A percentile compares a stretch with the other conserved stretches of the same genome.
These are phyloP conservation scores for Leptinotarsa texana DNA, from an alignment of 1,140 invertebrate genomes.

Conservation along the genomic window DNA sequence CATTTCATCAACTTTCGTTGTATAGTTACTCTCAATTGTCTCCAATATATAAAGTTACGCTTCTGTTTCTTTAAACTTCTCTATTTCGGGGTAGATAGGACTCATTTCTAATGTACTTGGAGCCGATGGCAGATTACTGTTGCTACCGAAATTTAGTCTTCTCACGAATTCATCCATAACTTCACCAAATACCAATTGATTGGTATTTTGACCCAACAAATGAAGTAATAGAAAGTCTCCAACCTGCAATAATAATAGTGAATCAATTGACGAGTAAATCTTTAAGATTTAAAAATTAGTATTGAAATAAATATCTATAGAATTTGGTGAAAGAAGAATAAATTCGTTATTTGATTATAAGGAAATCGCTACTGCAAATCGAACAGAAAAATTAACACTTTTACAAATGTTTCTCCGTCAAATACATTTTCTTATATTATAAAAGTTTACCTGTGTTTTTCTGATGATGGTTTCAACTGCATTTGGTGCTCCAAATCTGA, in stretches of 20 bases:
- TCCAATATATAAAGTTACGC: slow-evolving; percentile 61
- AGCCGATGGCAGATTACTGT: slow-evolving; percentile 73
- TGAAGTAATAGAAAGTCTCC: slow-evolving; percentile 84
- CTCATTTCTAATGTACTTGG: slow-evolving; percentile 83
- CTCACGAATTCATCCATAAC: slow-evolving; percentile 68
- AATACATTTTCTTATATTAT: not conserved
- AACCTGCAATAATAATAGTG: slow-evolving; percentile 61
- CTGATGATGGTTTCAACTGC: slow-evolving; percentile 73
- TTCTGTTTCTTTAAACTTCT: slow-evolving; percentile 80
- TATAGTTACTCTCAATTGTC: not conserved
- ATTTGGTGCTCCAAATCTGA: slow-evolving; percentile 72
- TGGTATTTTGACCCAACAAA: slow-evolving; percentile 83
- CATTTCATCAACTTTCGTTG: not conserved
- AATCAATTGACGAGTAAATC: no score
- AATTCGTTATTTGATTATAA: no score
- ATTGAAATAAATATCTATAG: no score
- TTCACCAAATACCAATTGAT: slow-evolving; percentile 76
- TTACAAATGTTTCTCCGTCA: not conserved
- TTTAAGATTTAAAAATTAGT: no score
- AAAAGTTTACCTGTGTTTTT: slow-evolving; percentile 71
- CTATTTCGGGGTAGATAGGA: slow-evolving; percentile 78
- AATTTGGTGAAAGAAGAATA: no score
- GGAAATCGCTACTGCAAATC: no score
- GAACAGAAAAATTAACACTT: no score
- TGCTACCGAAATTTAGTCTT: slow-evolving; percentile 69